Evolutionary conservation across 2,113 vertebrate species (phyloP).

Genomic region (Micromys minutus): DNA sequence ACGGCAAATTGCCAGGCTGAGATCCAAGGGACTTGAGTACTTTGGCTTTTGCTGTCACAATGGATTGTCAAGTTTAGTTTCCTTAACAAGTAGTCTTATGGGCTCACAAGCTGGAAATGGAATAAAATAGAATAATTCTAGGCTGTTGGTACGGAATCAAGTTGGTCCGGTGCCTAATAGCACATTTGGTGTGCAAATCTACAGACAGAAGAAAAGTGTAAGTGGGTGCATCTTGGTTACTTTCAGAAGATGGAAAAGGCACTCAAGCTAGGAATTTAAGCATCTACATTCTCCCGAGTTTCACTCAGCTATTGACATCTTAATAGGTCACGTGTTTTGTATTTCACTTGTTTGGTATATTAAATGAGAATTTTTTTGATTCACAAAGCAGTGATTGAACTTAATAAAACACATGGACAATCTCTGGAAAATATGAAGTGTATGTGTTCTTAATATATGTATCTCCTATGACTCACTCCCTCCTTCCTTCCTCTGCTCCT

Average conservation of each 20-base stretch:
- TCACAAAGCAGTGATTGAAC: not conserved
- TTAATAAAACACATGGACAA: constrained; percentile 1
- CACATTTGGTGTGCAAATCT: not conserved
- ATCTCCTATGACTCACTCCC: not conserved
- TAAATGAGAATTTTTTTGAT: constrained; percentile 19
- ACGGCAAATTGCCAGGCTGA: constrained; percentile 64
- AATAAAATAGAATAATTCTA: not conserved
- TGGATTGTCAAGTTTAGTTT: constrained; percentile 17
- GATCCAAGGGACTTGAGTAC: constrained; percentile 2
- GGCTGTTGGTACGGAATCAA: constrained; percentile 2
- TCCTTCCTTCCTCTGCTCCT: not conserved
- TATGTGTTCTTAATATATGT: not conserved
- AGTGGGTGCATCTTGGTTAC: not conserved
- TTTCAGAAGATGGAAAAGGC: not conserved
- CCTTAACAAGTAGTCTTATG: constrained; percentile 16
- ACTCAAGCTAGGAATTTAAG: not conserved
- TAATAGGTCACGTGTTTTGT: not conserved
- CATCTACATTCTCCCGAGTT: not conserved
- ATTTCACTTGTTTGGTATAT: not conserved
- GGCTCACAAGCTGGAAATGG: constrained; percentile 3
- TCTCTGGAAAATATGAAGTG: constrained; percentile 8
- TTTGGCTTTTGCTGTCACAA: constrained; percentile 26
- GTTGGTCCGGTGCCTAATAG: constrained; percentile 32
- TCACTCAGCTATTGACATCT: not conserved
- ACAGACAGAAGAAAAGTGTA: not conserved